phyloP scores from a whole-genome alignment of 1,140 invertebrate species.

The Drosophila insularis region DNA sequence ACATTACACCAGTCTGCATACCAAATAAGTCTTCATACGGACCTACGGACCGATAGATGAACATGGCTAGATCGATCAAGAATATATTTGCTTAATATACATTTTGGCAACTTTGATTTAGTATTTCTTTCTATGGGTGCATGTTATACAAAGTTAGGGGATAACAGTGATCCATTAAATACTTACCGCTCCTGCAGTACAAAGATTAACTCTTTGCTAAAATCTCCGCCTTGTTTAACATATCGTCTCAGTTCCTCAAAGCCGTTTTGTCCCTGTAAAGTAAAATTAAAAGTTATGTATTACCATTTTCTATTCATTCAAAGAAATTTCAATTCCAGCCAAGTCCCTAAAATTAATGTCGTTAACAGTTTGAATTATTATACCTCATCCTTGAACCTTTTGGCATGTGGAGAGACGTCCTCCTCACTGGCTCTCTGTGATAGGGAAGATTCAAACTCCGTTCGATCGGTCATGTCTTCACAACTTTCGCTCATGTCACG shows the following conservation, averaged over 20 bases:
- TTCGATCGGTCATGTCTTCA: slow-evolving; percentile 63
- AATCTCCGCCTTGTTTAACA: slow-evolving; percentile 96
- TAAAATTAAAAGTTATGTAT: not conserved
- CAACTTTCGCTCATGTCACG: slow-evolving; percentile 40
- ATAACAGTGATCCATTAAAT: too few relatives aligned
- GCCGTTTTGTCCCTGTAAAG: slow-evolving; percentile 92
- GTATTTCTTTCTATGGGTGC: too few relatives aligned
- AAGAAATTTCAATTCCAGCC: not conserved
- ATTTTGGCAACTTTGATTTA: too few relatives aligned
- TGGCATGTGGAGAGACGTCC: slow-evolving; percentile 67
- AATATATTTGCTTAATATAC: too few relatives aligned
- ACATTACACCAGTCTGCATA: too few relatives aligned
- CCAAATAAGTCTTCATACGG: too few relatives aligned
- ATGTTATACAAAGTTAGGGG: too few relatives aligned
- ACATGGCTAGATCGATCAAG: too few relatives aligned
- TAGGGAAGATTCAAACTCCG: slow-evolving; percentile 53
- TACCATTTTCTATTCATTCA: too few relatives aligned
- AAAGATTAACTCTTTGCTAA: slow-evolving; percentile 94
- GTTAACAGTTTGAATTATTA: not conserved
- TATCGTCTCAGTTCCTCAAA: slow-evolving; percentile 96
- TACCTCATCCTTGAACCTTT: slow-evolving; percentile 75
- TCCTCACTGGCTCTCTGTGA: slow-evolving; percentile 63
- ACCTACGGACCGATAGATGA: too few relatives aligned
- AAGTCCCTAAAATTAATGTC: not conserved
- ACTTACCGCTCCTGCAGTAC: slow-evolving; percentile 95